Percentiles rank a stretch among this genome's conserved stretches.
Conservation (phyloP, 1,140 invertebrate species). For the Drosophila repletoides region DNA sequence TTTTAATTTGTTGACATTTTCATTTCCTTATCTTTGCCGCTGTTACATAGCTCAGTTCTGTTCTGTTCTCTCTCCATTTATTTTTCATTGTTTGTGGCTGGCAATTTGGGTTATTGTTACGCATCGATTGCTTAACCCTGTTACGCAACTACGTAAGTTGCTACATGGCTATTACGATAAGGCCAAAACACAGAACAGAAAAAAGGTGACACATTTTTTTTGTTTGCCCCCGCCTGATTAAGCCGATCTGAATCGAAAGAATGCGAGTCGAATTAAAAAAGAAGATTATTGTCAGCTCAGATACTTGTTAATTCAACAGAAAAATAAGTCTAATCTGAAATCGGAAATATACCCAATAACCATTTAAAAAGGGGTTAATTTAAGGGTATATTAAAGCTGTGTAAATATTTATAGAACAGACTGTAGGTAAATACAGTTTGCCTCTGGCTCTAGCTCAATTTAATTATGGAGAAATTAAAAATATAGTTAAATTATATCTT, state of each 20-base stretch:
- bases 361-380: no score
- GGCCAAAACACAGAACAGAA: not conserved
- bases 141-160: conserved; percentile 23
- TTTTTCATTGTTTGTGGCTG: conserved; percentile 13
- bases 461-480: no score
- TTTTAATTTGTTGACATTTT: conserved; percentile 46
- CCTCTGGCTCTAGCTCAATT: no score
- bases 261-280: no score
- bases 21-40: conserved; percentile 36
- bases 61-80: not conserved
- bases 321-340: not conserved
- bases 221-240: not conserved
- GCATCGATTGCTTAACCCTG: conserved; percentile 40
- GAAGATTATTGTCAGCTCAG: not conserved
- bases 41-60: conserved; percentile 21
- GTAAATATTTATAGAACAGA: no score
- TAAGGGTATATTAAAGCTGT: no score
- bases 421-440: no score
- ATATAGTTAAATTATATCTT: no score
- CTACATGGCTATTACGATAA: conserved; percentile 24
- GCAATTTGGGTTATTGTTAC: conserved; percentile 46
- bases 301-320: no score
- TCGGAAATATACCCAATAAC: no score
- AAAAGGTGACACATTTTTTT: not conserved
- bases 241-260: not conserved